Evolutionary conservation across 2,113 vertebrate genomes (phyloP), one percentile per base, ranked within the genome.

Genomic region (Fregata magnificens): DNA sequence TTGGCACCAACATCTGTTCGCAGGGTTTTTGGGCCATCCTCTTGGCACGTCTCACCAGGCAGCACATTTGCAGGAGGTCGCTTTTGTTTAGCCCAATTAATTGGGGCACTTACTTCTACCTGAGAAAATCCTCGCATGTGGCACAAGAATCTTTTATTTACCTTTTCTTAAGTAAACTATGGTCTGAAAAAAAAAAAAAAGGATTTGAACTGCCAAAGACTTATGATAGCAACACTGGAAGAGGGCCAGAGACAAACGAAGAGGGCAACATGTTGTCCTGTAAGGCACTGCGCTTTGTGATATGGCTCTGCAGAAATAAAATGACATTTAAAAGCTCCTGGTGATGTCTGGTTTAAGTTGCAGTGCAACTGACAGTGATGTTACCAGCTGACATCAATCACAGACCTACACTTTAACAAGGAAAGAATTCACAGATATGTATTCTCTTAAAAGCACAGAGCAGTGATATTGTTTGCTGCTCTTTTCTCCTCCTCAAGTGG

Each of bases 281-380:
- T 19, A 82, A 96, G 69, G 76, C 55, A 79, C 10, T 65, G 69
- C 42, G 36, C 44, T 94, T 77, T 6, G 1, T 53, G 56, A 66
- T 61, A 61, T 44, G 59, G 88, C 61, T 90, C 59, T 72, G 65
- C 83, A 86, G 74, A 90, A 92, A 91, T 44, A 49, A 89, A 71
- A 62, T 53, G 32, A 70, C 93, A 82, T 93, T 86, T 66, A 71
- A 97, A 95, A 88, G 45, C 56, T 95, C 58, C 78, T 47, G 74
- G 40, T 93, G 84, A 90, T 66, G 40, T 91, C 80, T 91, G 78
- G 15, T 95, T 86, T 22, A 55, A 90, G 80, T 65, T 79, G 71
- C 67, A 88, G 32, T 73, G 63, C 62, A 67, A 59, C 18, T 91
- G 88, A n/a, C 40, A 88, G 62, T 16, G 79, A 84, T 78, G 49